Evolutionary conservation across 2,113 vertebrate genomes (phyloP).

Genomic region (Rhea pennata): DNA sequence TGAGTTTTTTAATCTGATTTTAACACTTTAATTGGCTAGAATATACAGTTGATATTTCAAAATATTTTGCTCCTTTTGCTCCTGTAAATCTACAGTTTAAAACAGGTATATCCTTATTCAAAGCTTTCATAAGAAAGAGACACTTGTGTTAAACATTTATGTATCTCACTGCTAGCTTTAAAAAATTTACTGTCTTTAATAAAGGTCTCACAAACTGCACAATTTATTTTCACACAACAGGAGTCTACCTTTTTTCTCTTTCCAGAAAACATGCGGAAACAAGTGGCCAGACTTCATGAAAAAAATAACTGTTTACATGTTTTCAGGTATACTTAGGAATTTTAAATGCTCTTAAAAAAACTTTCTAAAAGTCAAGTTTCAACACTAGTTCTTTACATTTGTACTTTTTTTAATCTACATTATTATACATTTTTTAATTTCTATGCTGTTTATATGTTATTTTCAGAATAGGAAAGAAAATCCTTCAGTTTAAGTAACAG

Average conservation of each 20-base stretch:
- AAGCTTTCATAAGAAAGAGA: conserved; percentile 27
- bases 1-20: conserved; percentile 59
- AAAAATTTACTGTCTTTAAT: conserved; percentile 69
- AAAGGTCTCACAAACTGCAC: conserved; percentile 64
- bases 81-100: conserved; percentile 61
- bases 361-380: not conserved
- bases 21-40: conserved; percentile 56
- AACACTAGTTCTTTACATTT: not conserved
- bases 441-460: not conserved
- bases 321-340: conserved; percentile 61
- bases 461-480: not conserved
- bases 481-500: not conserved
- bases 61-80: conserved; percentile 55
- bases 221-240: conserved; percentile 70
- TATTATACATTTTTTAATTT: not conserved
- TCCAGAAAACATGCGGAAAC: conserved; percentile 75
- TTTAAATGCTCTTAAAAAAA: conserved; percentile 42
- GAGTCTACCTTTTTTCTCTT: conserved; percentile 50
- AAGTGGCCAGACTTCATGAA: conserved; percentile 73
- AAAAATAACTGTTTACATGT: conserved; percentile 69
- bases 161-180: conserved; percentile 52
- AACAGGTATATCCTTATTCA: conserved; percentile 70
- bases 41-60: conserved; percentile 55
- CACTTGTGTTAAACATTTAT: conserved; percentile 64
- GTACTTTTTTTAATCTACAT: not conserved